Evolutionary conservation across 2,797 vertebrate genomes (phyloP).

Genomic region (Hypotaenidia okinawae): DNA sequence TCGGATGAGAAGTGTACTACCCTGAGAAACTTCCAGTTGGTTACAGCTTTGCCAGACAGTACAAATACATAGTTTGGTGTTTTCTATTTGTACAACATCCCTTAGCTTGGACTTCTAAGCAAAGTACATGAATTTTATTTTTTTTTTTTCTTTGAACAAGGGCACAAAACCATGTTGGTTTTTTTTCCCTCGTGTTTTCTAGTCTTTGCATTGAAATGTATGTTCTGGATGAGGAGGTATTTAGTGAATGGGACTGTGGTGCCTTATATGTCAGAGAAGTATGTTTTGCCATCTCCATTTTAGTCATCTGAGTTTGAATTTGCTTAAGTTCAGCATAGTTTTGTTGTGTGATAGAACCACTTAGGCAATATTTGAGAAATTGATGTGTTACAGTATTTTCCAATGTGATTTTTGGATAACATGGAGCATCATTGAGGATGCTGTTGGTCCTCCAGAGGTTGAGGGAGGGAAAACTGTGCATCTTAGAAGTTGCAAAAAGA

Average conservation of each 20-base stretch:
- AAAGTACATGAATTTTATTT: not conserved
- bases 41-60: not conserved
- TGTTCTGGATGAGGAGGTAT: not conserved
- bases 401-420: not conserved
- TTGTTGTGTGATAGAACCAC: not conserved
- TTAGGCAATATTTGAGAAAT: not conserved
- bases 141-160: not conserved
- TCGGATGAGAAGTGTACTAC: not conserved
- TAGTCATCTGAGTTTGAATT: not conserved
- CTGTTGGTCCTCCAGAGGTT: not conserved
- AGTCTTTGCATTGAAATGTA: not conserved
- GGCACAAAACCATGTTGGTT: not conserved
- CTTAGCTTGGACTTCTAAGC: not conserved
- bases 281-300: not conserved
- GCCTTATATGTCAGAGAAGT: not conserved
- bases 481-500: not conserved
- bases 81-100: not conserved
- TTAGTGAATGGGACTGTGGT: not conserved
- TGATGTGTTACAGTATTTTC: not conserved
- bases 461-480: not conserved
- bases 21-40: not conserved
- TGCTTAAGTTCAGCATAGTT: not conserved
- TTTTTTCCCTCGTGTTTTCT: not conserved
- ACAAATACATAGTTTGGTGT: not conserved
- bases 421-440: accelerated